Conservation (phyloP, 2,888 invertebrate genomes). For the Horisme vitalbata region DNA sequence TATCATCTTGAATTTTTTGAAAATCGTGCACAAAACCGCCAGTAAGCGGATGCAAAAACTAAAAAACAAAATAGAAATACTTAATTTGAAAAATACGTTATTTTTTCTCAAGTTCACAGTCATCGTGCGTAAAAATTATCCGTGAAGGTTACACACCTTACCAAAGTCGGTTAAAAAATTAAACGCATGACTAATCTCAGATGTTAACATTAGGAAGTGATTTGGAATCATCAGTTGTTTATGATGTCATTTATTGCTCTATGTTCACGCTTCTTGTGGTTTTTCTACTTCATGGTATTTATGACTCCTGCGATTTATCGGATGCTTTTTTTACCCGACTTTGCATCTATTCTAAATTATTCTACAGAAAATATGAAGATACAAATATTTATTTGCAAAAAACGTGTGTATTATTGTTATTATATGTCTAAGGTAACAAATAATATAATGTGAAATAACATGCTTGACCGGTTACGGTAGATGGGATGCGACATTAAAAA, state of each 20-base stretch:
- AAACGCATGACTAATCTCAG: constrained; percentile 52
- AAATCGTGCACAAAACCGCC: neutral
- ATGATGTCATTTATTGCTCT: constrained; percentile 40
- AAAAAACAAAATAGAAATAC: neutral
- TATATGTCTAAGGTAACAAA: too few species aligned
- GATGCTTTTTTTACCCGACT: neutral
- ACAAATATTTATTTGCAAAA: too few species aligned
- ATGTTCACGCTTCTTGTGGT: constrained; percentile 30
- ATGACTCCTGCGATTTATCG: neutral
- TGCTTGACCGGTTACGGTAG: too few species aligned
- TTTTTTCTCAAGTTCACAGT: constrained; percentile 12
- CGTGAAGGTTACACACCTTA: constrained; percentile 23
- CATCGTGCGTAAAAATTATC: constrained; percentile 18
- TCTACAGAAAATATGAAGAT: too few species aligned
- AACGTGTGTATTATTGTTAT: too few species aligned
- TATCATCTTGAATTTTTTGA: neutral
- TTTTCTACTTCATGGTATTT: too few species aligned
- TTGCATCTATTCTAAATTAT: too few species aligned
- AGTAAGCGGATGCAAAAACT: constrained; percentile 4
- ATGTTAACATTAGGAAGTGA: constrained; percentile 47
- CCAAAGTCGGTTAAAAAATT: constrained; percentile 37
- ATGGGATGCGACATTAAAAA: too few species aligned
- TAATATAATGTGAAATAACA: too few species aligned
- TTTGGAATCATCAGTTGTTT: constrained; percentile 29
- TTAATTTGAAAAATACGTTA: constrained; percentile 11